Evolutionary conservation across 2,797 vertebrate genomes (phyloP), one percentile per base, ranked within the genome.

Genomic region (Malacoraja senta): DNA sequence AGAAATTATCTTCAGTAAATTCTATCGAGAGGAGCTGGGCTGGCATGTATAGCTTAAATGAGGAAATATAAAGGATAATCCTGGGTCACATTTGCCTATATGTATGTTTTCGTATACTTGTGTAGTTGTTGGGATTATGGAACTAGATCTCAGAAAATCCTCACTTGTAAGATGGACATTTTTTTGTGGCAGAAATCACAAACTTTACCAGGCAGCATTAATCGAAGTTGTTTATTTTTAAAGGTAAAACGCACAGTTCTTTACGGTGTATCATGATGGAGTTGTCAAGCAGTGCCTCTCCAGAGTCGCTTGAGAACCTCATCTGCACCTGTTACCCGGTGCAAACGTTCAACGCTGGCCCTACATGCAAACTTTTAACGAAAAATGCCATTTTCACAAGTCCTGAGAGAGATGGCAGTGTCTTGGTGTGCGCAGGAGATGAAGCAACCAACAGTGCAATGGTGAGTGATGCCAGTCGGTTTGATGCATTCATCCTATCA

Each of bases 341-440:
- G 71, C 98, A 99, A 94, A 98, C 97, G 0, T 99, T 99, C 95
- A 97, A 77, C 0, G 97, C 96, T 0, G 98, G 99, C 35, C 96
- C 97, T 0, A 97, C 98, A 93, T 99, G 98, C 95, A 99, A 98
- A 94, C 93, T 99, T 84, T 96, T 99, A 93, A 99, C 98, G 94
- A 99, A 98, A 96, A 99, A 97, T 93, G 96, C 98, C 9, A 96
- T 99, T 92, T 99, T 99, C 94, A 97, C 94, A 95, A 97, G 97
- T 86, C 98, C 98, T 0, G 97, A 95, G 0, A 96, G 97, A 1
- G 95, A 95, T 0, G 96, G 97, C 29, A 96, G 95, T 6, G 93
- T 96, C 26, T 96, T 99, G n/a, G 98, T 99, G 92, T 99, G 98
- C 71, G 97, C 98, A 0, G 98, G 98, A 0, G 98, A 99, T 32